These are phyloP conservation scores for Ophion costatus DNA, from an alignment of 2,888 invertebrate species.

Conservation along the genomic window DNA sequence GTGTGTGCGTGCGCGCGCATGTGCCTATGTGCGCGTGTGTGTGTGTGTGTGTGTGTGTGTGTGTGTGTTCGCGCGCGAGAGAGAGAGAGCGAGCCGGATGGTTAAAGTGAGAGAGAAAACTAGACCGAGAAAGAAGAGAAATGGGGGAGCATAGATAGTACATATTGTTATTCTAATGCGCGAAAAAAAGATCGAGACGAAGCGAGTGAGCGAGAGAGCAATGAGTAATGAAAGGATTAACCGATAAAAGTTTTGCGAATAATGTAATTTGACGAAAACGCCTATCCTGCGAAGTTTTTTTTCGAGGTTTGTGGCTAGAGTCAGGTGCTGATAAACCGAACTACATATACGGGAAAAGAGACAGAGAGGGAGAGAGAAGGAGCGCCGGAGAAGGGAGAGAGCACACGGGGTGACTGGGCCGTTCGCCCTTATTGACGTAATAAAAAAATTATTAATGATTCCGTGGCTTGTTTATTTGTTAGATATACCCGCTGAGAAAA, in stretches of 20 bases:
- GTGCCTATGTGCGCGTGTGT: background rate
- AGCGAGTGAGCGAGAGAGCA: slow-evolving; percentile 25
- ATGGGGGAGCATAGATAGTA: slow-evolving; percentile 36
- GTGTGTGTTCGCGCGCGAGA: background rate
- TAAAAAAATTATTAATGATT: slow-evolving; percentile 63
- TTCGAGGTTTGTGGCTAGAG: background rate
- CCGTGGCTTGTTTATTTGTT: slow-evolving; percentile 23
- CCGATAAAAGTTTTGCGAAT: slow-evolving; percentile 29
- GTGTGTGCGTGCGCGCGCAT: too few relatives aligned
- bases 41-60: too few relatives aligned
- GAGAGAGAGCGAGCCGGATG: background rate
- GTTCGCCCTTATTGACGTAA: slow-evolving; percentile 64
- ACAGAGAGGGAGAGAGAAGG: background rate
- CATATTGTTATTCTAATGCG: slow-evolving; percentile 57
- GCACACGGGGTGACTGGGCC: slow-evolving; percentile 50
- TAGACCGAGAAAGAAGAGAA: slow-evolving; percentile 16
- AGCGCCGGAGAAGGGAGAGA: slow-evolving; percentile 28
- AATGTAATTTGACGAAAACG: slow-evolving; percentile 51
- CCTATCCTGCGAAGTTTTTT: slow-evolving; percentile 42
- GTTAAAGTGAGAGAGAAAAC: slow-evolving; percentile 8
- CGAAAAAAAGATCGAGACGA: slow-evolving; percentile 34
- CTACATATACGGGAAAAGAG: background rate
- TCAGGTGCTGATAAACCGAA: slow-evolving; percentile 44
- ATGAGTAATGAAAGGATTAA: slow-evolving; percentile 4
- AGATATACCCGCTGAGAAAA: background rate